A percentile compares a stretch with the other conserved stretches of the same genome.
Evolutionary conservation across 2,797 vertebrate genomes (phyloP).

Genomic region (Aphelocoma californica): DNA sequence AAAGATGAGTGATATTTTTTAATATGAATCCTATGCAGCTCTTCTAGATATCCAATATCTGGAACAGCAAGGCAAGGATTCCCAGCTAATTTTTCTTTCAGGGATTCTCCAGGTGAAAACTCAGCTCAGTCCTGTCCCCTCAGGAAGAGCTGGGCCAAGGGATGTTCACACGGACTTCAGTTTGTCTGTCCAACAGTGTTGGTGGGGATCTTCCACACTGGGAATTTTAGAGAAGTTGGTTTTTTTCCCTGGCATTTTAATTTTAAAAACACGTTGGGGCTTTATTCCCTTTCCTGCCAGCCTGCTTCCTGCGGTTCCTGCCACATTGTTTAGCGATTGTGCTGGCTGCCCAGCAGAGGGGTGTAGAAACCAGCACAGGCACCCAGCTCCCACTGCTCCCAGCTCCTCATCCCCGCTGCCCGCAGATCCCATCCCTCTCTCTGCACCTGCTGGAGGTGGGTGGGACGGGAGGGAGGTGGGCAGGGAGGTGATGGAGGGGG

Average conservation of each 20-base stretch:
- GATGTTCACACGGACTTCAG: accelerated
- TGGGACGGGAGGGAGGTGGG: not conserved
- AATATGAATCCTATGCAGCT: not conserved
- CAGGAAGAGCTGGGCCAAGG: not conserved
- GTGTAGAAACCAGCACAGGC: not conserved
- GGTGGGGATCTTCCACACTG: not conserved
- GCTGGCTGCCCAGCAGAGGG: slow-evolving; percentile 42
- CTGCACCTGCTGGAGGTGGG: not conserved
- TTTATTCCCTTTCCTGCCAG: not conserved
- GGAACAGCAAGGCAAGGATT: not conserved
- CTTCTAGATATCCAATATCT: not conserved
- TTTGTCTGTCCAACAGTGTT: not conserved
- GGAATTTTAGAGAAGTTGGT: not conserved
- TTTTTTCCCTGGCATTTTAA: not conserved
- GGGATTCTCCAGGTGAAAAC: not conserved
- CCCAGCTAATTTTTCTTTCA: not conserved
- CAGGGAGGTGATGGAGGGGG: not conserved
- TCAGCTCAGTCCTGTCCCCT: accelerated
- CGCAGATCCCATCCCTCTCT: not conserved
- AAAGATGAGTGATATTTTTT: not conserved
- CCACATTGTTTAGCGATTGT: not conserved
- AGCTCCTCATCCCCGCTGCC: not conserved
- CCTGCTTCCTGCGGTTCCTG: not conserved
- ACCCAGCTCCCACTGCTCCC: not conserved
- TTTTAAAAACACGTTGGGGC: not conserved